These are phyloP conservation scores for Mesodorylaimus sp. DNA, from an alignment of 2,888 invertebrate species.

Conservation along the genomic window DNA sequence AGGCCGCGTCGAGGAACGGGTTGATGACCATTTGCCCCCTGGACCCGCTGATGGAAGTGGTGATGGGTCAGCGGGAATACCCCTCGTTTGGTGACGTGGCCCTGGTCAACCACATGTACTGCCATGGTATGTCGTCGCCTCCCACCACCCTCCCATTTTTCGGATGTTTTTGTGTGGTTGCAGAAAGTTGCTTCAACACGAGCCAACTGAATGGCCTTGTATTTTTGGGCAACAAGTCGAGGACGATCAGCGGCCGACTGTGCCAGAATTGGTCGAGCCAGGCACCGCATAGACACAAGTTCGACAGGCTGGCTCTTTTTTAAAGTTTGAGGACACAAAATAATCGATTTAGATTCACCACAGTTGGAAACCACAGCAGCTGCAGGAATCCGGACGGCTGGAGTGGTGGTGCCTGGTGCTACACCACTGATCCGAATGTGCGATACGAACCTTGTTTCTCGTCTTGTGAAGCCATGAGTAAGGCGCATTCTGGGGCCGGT, in stretches of 20 bases:
- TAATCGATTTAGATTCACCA: constrained; percentile 6
- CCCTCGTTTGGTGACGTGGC: constrained; percentile 9
- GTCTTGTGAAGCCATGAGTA: constrained; percentile 7
- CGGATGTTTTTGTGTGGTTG: neutral
- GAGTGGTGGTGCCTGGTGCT: constrained; percentile 9
- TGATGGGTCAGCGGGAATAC: constrained; percentile 10
- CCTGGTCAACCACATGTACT: constrained; percentile 7
- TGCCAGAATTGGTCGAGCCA: constrained; percentile 2
- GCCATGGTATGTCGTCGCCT: constrained; percentile 6
- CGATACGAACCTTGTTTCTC: constrained; percentile 9
- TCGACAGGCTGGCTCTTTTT: no score
- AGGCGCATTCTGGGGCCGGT: no score
- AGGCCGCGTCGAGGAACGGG: neutral
- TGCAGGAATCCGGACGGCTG: constrained; percentile 7
- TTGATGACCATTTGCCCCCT: constrained; percentile 9
- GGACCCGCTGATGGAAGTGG: constrained; percentile 8
- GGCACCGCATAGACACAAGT: neutral
- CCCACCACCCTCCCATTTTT: neutral
- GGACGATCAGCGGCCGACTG: neutral
- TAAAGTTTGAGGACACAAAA: no score
- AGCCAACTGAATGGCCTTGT: neutral
- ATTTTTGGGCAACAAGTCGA: constrained; percentile 4
- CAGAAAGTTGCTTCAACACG: constrained; percentile 7
- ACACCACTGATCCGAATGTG: constrained; percentile 1
- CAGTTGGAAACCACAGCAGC: constrained; percentile 1